phyloP scores from a whole-genome alignment of 2,113 vertebrate species.

The Ranitomeya imitator region DNA sequence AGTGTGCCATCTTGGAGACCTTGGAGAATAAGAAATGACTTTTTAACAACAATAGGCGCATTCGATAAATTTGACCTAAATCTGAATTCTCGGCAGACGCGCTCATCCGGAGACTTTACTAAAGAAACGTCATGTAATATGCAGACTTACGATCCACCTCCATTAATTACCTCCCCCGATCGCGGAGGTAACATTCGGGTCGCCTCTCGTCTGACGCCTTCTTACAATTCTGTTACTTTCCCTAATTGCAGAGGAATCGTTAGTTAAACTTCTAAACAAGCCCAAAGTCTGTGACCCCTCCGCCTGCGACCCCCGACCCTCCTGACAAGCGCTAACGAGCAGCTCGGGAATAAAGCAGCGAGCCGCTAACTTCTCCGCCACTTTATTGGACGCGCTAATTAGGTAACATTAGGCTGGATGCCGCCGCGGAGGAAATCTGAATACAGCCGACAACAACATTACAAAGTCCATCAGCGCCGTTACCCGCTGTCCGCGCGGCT shows the following conservation, averaged over 20 bases:
- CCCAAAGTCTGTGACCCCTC: neutral
- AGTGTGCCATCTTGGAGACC: too few relatives aligned
- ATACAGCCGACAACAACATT: neutral
- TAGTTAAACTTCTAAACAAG: neutral
- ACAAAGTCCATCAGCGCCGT: constrained; percentile 1
- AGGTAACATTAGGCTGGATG: neutral
- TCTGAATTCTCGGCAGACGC: too few relatives aligned
- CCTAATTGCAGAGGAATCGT: neutral
- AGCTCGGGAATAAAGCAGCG: neutral
- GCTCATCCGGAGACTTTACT: neutral
- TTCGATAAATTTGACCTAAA: too few relatives aligned
- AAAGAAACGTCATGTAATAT: neutral
- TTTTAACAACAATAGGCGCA: too few relatives aligned
- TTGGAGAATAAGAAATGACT: too few relatives aligned
- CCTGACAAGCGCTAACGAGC: neutral
- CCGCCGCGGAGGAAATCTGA: neutral
- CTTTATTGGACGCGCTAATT: constrained; percentile 5
- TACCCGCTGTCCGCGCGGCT: neutral
- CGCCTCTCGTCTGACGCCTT: neutral
- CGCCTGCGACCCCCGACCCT: neutral
- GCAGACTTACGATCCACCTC: neutral
- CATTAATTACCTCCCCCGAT: neutral
- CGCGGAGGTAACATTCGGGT: neutral
- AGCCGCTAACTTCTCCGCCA: neutral
- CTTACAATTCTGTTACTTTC: neutral